These are phyloP conservation scores for Andrena camellia DNA, from an alignment of 2,888 invertebrate species.

Conservation along the genomic window DNA sequence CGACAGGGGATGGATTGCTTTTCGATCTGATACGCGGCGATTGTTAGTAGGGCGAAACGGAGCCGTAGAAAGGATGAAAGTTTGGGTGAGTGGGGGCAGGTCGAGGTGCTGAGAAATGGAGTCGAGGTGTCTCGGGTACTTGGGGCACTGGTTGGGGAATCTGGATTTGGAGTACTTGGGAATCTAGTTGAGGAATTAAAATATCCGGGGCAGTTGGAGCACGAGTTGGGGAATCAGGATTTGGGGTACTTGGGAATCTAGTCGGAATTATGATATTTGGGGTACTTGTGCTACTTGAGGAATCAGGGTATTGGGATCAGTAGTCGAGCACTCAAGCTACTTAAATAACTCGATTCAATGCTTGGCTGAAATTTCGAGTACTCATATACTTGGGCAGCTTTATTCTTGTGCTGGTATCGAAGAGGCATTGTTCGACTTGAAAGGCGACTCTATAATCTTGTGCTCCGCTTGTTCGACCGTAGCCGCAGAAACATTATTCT, in stretches of 20 bases:
- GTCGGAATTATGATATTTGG: neutral
- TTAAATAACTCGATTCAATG: no score
- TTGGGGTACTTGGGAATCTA: neutral
- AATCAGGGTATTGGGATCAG: neutral
- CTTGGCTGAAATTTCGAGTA: no score
- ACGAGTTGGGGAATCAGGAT: no score
- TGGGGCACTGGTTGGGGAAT: neutral
- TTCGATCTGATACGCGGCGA: neutral
- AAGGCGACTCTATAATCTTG: neutral
- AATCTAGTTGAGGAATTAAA: neutral
- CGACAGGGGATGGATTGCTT: constrained; percentile 3
- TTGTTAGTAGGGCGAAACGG: constrained; percentile 12
- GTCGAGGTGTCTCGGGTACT: neutral
- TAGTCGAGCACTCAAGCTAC: neutral
- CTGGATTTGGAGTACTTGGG: neutral
- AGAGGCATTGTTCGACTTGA: constrained; percentile 1
- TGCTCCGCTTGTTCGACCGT: neutral
- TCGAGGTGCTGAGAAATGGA: neutral
- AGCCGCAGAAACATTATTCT: neutral
- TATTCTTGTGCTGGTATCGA: neutral
- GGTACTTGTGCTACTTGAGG: no score
- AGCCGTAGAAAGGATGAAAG: constrained; percentile 20
- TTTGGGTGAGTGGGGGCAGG: neutral
- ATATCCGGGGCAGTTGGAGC: no score
- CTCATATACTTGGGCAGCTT: no score